phyloP scores from a whole-genome alignment of 2,888 invertebrate species.

The Apeira syringaria region DNA sequence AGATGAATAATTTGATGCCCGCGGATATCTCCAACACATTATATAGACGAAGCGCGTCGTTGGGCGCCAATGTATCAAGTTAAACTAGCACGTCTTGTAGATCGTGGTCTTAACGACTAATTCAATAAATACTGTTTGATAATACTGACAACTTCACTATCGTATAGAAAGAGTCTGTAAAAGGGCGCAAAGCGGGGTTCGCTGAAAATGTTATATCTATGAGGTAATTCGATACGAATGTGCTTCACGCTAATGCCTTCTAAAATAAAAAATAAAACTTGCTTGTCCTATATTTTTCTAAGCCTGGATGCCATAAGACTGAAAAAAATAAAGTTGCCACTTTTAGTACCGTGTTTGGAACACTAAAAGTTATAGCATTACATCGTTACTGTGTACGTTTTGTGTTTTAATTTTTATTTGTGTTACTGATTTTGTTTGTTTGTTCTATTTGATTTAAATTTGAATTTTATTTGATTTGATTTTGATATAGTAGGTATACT shows the following conservation, averaged over 20 bases:
- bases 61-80: slow-evolving; percentile 15
- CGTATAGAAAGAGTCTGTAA: slow-evolving; percentile 42
- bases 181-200: slow-evolving; percentile 12
- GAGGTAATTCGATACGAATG: not conserved
- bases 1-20: slow-evolving; percentile 19
- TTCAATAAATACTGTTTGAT: slow-evolving; percentile 51
- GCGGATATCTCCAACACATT: slow-evolving; percentile 43
- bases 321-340: too few relatives aligned
- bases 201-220: not conserved
- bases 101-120: slow-evolving; percentile 44
- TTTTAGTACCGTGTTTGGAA: too few relatives aligned
- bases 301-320: too few relatives aligned
- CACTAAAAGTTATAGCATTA: too few relatives aligned
- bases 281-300: too few relatives aligned
- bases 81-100: slow-evolving; percentile 40
- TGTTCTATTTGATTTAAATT: too few relatives aligned
- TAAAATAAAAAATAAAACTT: too few relatives aligned
- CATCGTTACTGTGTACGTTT: too few relatives aligned
- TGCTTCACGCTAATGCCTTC: slow-evolving; percentile 2
- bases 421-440: too few relatives aligned
- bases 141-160: slow-evolving; percentile 52
- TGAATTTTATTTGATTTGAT: too few relatives aligned
- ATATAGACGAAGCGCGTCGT: slow-evolving; percentile 2
- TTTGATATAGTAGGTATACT: too few relatives aligned
- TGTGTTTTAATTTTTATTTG: too few relatives aligned